phyloP scores from a whole-genome alignment of 2,888 invertebrate species.

The Seladonia tumulorum region DNA sequence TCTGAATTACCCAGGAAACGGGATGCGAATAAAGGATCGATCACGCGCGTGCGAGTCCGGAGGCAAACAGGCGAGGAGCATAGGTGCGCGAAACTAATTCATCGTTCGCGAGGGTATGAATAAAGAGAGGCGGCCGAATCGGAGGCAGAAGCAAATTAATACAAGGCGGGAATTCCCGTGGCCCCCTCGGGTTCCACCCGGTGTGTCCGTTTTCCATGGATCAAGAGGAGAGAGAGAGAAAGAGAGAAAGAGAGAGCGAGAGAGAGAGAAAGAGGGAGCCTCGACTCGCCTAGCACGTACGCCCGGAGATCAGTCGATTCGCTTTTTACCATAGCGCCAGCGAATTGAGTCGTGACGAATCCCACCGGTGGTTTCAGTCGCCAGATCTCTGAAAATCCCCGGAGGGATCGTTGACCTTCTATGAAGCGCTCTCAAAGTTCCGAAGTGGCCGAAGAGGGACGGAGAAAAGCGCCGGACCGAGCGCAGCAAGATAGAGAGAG shows the following conservation, averaged over 20 bases:
- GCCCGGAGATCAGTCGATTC: constrained; percentile 46
- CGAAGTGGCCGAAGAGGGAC: constrained; percentile 63
- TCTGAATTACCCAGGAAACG: neutral
- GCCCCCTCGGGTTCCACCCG: neutral
- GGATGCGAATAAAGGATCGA: neutral
- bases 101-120: constrained; percentile 16
- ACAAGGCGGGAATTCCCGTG: constrained; percentile 6
- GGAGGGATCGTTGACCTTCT: constrained; percentile 73
- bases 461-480: constrained; percentile 3
- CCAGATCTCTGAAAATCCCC: constrained; percentile 74
- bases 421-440: constrained; percentile 67
- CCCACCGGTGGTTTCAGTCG: constrained; percentile 71
- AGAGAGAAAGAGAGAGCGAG: neutral
- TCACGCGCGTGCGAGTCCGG: neutral
- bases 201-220: constrained; percentile 41
- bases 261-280: neutral
- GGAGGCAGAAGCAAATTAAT: constrained; percentile 4
- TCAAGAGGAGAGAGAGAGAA: neutral
- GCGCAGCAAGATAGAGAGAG: constrained; percentile 17
- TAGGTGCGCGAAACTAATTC: constrained; percentile 25
- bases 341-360: constrained; percentile 73
- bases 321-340: constrained; percentile 64
- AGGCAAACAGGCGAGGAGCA: neutral
- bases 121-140: neutral
- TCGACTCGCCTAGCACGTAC: constrained; percentile 47